These are phyloP conservation scores for Petrocephalus sullivani DNA, from an alignment of 2,797 vertebrate genomes.

Conservation along the genomic window DNA sequence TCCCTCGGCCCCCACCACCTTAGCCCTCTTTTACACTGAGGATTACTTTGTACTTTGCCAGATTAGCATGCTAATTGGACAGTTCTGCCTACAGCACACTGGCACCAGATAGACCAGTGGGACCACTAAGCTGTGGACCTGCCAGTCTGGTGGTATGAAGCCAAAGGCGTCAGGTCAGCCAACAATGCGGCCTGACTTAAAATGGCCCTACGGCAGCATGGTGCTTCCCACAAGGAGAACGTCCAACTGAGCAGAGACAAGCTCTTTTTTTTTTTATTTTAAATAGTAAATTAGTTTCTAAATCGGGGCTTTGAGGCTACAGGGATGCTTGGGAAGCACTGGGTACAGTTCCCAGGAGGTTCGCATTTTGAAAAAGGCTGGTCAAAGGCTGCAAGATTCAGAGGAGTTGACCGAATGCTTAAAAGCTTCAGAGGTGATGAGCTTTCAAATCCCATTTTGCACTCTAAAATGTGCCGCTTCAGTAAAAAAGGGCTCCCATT, in stretches of 20 bases:
- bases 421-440: constrained; percentile 4
- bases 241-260: not conserved
- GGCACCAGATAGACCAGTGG: not conserved
- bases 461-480: not conserved
- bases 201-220: not conserved
- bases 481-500: not conserved
- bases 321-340: not conserved
- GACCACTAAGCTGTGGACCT: not conserved
- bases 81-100: constrained; percentile 3
- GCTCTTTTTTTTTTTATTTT: not conserved
- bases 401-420: not conserved
- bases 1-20: not conserved
- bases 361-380: not conserved
- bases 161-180: not conserved
- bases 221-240: not conserved
- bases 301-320: not conserved
- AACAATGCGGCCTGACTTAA: not conserved
- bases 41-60: not conserved
- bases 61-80: constrained; percentile 5
- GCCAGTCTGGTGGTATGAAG: not conserved
- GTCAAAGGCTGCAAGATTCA: not conserved
- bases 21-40: not conserved
- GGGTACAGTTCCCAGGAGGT: not conserved
- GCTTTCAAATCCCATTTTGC: not conserved
- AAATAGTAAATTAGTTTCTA: not conserved